These are phyloP conservation scores for Vidua chalybeata DNA, from an alignment of 2,113 vertebrate species.

Conservation along the genomic window DNA sequence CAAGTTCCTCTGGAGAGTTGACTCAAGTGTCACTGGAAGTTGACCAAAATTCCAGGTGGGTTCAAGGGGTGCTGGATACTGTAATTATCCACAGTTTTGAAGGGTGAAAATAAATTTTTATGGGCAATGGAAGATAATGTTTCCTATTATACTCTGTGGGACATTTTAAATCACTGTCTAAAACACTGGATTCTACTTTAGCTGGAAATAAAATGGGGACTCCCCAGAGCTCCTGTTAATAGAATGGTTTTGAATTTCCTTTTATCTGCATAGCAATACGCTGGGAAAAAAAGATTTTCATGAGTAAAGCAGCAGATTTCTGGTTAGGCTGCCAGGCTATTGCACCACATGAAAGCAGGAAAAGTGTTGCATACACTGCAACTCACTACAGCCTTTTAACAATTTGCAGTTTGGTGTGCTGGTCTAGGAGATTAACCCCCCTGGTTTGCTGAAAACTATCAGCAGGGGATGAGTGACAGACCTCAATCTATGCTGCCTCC, in stretches of 20 bases:
- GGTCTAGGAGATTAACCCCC: not conserved
- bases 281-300: not conserved
- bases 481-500: not conserved
- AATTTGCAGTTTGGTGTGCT: not conserved
- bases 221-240: not conserved
- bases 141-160: not conserved
- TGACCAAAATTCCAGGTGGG: not conserved
- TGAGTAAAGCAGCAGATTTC: conserved; percentile 1
- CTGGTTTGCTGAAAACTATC: not conserved
- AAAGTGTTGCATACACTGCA: not conserved
- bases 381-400: not conserved
- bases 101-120: not conserved
- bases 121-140: not conserved
- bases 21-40: not conserved
- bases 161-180: not conserved
- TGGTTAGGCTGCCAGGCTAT: not conserved
- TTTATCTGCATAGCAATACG: conserved; percentile 8
- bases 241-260: conserved; percentile 4
- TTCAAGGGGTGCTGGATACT: not conserved
- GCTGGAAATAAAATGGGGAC: not conserved
- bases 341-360: not conserved
- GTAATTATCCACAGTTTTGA: not conserved
- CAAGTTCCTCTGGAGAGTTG: not conserved
- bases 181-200: not conserved
- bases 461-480: not conserved